phyloP scores from a whole-genome alignment of 2,113 vertebrate genomes.

The Cyanistes caeruleus region DNA sequence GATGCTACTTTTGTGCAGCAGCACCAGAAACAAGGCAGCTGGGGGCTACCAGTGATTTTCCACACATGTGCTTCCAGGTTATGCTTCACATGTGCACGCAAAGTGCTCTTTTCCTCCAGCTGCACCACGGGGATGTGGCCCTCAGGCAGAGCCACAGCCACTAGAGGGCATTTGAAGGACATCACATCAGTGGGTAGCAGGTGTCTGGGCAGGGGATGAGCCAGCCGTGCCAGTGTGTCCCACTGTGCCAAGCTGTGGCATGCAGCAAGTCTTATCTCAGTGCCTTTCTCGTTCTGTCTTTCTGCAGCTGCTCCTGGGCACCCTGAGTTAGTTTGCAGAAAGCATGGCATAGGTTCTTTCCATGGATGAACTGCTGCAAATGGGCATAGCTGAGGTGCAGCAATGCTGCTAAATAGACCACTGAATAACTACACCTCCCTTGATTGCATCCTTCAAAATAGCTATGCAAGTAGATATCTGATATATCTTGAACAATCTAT shows the following conservation, averaged over 20 bases:
- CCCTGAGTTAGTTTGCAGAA: neutral
- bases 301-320: neutral
- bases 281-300: neutral
- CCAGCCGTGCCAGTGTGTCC: neutral
- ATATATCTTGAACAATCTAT: too few relatives aligned
- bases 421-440: neutral
- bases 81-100: neutral
- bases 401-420: neutral
- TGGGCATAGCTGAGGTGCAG: neutral
- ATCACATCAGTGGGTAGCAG: neutral
- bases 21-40: neutral
- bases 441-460: neutral
- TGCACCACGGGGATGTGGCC: neutral
- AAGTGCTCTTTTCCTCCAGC: neutral
- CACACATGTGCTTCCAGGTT: neutral
- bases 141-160: constrained; percentile 34
- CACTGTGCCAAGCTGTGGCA: neutral
- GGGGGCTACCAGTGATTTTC: neutral
- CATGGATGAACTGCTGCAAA: neutral
- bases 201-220: neutral
- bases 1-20: neutral
- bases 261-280: neutral
- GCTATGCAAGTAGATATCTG: neutral
- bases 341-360: neutral
- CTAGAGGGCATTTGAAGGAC: constrained; percentile 77